phyloP scores from a whole-genome alignment of 2,797 vertebrate species.

The Cuniculus paca region DNA sequence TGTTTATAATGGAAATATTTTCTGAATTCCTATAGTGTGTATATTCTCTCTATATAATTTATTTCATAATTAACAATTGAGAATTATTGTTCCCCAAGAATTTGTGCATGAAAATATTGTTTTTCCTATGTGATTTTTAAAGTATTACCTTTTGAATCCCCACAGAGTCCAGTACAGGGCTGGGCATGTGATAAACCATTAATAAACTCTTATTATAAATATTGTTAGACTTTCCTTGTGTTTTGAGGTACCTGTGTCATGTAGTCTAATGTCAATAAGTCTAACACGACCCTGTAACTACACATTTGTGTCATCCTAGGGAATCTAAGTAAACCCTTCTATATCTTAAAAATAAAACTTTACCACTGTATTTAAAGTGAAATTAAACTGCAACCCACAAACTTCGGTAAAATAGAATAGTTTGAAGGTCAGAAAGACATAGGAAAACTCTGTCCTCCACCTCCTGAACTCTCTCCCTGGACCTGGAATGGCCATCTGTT shows the following conservation, averaged over 20 bases:
- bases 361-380: not conserved
- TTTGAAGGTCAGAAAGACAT: conserved; percentile 76
- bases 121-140: not conserved
- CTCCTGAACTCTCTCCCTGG: conserved; percentile 65
- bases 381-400: conserved; percentile 8
- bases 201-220: conserved; percentile 31
- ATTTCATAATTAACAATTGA: not conserved
- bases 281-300: not conserved
- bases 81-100: not conserved
- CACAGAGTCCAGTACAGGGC: not conserved
- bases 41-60: not conserved
- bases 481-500: conserved; percentile 81
- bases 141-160: not conserved
- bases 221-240: not conserved
- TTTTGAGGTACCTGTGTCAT: not conserved
- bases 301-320: not conserved
- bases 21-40: not conserved
- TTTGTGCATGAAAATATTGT: not conserved
- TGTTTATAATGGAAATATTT: not conserved
- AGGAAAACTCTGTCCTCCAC: conserved; percentile 50
- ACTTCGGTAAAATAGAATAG: conserved; percentile 37
- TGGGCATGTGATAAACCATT: not conserved
- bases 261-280: not conserved
- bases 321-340: not conserved
- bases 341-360: conserved; percentile 14